Percentiles rank a stretch among this genome's conserved stretches.
Conservation (phyloP, 1,140 invertebrate species). For the Zaprionus taronus region DNA sequence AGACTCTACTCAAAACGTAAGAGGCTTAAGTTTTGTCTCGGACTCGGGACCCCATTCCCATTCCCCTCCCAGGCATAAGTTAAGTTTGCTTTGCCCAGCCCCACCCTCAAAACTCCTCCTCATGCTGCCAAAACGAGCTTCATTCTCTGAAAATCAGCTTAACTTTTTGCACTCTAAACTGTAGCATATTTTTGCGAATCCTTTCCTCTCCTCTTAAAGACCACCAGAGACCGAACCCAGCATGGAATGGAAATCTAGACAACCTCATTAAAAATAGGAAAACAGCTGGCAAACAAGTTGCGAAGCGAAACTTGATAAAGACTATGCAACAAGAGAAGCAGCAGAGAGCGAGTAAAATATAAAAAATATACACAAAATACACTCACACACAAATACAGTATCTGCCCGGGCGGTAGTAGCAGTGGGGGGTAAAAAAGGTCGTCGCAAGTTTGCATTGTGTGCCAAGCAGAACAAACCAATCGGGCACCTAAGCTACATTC, state of each 20-base stretch:
- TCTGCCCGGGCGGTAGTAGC: too few relatives aligned
- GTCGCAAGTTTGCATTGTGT: slow-evolving; percentile 53
- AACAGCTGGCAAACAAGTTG: slow-evolving; percentile 46
- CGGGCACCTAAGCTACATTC: slow-evolving; percentile 44
- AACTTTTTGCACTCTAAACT: slow-evolving; percentile 65
- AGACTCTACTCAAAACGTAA: slow-evolving; percentile 51
- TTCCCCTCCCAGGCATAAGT: slow-evolving; percentile 53
- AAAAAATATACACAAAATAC: slow-evolving; percentile 21
- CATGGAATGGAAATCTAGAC: slow-evolving; percentile 43
- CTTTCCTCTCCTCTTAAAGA: slow-evolving; percentile 26
- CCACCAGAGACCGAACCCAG: background rate
- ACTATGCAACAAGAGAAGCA: slow-evolving; percentile 34
- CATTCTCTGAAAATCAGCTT: slow-evolving; percentile 67
- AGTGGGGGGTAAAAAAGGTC: slow-evolving; percentile 49
- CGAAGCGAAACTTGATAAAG: slow-evolving; percentile 49
- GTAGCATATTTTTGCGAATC: slow-evolving; percentile 47
- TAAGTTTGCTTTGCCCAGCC: slow-evolving; percentile 50
- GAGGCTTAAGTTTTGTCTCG: slow-evolving; percentile 70
- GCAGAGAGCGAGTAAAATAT: slow-evolving; percentile 3
- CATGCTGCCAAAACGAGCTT: slow-evolving; percentile 26
- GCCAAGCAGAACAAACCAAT: slow-evolving; percentile 59
- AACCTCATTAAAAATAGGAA: slow-evolving; percentile 54
- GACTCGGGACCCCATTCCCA: background rate
- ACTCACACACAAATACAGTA: slow-evolving; percentile 9
- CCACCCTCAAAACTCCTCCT: background rate